Conservation (phyloP, 2,888 invertebrate genomes). For the Rhingia rostrata region DNA sequence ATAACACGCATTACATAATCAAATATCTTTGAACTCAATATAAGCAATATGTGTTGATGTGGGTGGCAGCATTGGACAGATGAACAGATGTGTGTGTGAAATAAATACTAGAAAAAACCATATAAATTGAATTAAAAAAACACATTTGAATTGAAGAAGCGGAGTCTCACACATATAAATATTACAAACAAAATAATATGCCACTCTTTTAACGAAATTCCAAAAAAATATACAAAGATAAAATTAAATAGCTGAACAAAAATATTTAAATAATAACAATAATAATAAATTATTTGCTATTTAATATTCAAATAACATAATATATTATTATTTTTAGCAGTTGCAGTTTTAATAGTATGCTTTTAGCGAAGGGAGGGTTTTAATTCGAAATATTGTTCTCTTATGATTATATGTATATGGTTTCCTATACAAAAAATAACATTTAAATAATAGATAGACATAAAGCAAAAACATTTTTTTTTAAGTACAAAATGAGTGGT, state of each 20-base stretch:
- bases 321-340: too few relatives aligned
- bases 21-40: conserved; percentile 19
- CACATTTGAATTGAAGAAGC: conserved; percentile 22
- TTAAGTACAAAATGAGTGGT: conserved; percentile 16
- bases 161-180: conserved; percentile 21
- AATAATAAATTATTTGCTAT: too few relatives aligned
- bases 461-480: not conserved
- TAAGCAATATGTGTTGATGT: conserved; percentile 20
- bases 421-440: not conserved
- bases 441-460: not conserved
- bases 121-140: not conserved
- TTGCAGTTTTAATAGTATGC: too few relatives aligned
- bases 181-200: not conserved
- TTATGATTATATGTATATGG: not conserved
- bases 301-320: too few relatives aligned
- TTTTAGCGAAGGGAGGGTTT: not conserved
- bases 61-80: conserved; percentile 34
- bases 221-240: not conserved
- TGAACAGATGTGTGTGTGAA: conserved; percentile 20
- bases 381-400: not conserved
- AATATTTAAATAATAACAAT: too few relatives aligned
- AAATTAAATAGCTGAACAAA: not conserved
- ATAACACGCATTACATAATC: conserved; percentile 11
- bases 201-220: conserved; percentile 1
- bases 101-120: not conserved